phyloP scores from a whole-genome alignment of 2,888 invertebrate genomes.

The Nephrotoma flavescens region DNA sequence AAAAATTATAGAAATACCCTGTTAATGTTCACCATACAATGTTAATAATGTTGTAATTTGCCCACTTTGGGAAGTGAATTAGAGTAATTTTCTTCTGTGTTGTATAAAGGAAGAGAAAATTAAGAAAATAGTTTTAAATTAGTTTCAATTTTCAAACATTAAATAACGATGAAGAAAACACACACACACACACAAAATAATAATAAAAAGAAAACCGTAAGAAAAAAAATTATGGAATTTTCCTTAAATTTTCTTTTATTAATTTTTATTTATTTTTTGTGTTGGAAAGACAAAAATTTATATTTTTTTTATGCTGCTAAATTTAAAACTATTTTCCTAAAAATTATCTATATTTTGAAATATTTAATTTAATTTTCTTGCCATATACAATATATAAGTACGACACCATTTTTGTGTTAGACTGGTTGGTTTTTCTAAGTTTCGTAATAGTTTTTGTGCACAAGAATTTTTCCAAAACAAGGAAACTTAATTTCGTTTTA shows the following conservation, averaged over 20 bases:
- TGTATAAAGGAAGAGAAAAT: background rate
- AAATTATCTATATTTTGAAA: background rate
- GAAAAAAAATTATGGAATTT: background rate
- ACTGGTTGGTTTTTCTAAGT: background rate
- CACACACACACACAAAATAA: background rate
- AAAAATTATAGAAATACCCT: no score
- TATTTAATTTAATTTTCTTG: background rate
- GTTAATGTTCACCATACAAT: no score
- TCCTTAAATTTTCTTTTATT: background rate
- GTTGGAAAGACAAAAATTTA: background rate
- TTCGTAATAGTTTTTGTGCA: background rate
- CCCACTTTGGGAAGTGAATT: background rate
- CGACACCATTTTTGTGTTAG: background rate
- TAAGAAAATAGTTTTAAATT: background rate
- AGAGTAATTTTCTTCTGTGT: background rate
- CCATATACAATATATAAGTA: background rate
- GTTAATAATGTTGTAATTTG: background rate
- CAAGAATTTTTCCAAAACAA: background rate
- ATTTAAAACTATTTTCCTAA: background rate
- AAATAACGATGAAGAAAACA: background rate
- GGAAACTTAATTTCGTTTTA: background rate
- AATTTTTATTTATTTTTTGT: background rate
- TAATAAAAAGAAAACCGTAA: background rate
- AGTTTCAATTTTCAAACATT: background rate
- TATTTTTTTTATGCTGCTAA: background rate